phyloP scores from a whole-genome alignment of 2,797 vertebrate genomes.

The Ceryle rudis region DNA sequence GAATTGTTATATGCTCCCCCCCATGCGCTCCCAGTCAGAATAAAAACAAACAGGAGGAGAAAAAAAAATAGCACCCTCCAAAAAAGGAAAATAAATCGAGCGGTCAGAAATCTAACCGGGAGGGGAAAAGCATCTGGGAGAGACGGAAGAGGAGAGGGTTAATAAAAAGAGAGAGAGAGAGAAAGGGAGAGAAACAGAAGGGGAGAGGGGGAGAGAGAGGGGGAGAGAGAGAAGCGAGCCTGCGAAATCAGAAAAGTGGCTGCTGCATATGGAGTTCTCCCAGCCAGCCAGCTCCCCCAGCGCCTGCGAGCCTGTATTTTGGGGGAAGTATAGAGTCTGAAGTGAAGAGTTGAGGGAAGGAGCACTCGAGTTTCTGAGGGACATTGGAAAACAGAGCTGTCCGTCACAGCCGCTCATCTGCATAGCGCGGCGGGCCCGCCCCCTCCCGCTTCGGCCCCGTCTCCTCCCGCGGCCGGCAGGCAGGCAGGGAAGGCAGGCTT shows the following conservation, averaged over 20 bases:
- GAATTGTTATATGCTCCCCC: conserved; percentile 44
- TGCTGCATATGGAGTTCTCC: conserved; percentile 81
- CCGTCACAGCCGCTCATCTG: conserved; percentile 91
- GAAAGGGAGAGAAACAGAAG: conserved; percentile 29
- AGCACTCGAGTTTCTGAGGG: conserved; percentile 90
- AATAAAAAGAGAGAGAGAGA: not conserved
- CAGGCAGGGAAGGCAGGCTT: conserved; percentile 48
- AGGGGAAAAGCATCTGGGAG: not conserved
- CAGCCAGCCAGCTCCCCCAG: conserved; percentile 87
- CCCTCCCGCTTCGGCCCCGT: conserved; percentile 56
- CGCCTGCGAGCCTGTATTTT: conserved; percentile 87
- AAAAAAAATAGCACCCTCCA: not conserved
- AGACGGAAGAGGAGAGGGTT: conserved; percentile 25
- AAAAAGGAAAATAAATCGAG: conserved; percentile 22
- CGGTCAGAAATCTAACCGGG: conserved; percentile 8
- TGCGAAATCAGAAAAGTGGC: conserved; percentile 85
- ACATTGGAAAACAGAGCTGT: conserved; percentile 93
- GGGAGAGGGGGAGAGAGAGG: conserved; percentile 33
- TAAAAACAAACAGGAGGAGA: not conserved
- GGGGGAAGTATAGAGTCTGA: conserved; percentile 84
- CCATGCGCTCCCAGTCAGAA: conserved; percentile 31
- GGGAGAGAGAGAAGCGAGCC: conserved; percentile 71
- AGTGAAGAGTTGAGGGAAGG: conserved; percentile 90
- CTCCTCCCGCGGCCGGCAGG: conserved; percentile 15
- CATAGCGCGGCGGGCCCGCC: conserved; percentile 90